Percentiles rank a stretch among this genome's conserved stretches.
Conservation (phyloP, 2,888 invertebrate species). For the Leptarthrus brevirostris region DNA sequence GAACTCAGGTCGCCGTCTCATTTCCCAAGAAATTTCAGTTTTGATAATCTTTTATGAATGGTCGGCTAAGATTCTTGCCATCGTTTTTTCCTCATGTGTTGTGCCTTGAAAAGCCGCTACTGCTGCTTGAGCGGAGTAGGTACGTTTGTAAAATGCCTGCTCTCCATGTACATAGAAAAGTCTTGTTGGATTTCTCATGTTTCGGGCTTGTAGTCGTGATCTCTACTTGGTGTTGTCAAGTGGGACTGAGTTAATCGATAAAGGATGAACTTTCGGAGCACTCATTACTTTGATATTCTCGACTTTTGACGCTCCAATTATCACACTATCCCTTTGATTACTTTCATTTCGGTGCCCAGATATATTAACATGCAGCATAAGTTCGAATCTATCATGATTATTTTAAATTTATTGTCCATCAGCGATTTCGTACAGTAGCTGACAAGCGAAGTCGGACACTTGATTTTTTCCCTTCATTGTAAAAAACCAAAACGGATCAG, state of each 20-base stretch:
- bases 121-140: no score
- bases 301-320: neutral
- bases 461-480: no score
- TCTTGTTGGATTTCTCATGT: neutral
- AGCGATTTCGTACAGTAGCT: no score
- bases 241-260: neutral
- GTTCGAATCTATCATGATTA: no score
- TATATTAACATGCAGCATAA: no score
- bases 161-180: neutral
- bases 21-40: conserved; percentile 38
- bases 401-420: no score
- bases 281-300: neutral
- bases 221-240: conserved; percentile 23
- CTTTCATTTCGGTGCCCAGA: neutral
- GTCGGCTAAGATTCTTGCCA: conserved; percentile 24
- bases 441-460: no score
- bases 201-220: neutral
- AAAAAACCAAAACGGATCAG: no score
- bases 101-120: no score
- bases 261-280: neutral
- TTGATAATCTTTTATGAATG: conserved; percentile 46
- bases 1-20: conserved; percentile 27
- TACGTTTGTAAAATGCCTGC: no score
- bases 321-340: neutral
- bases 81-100: conserved; percentile 8